Base-by-base conservation (phyloP, 2,888 invertebrate genomes). In the Pachycephus smyrnensis region DNA sequence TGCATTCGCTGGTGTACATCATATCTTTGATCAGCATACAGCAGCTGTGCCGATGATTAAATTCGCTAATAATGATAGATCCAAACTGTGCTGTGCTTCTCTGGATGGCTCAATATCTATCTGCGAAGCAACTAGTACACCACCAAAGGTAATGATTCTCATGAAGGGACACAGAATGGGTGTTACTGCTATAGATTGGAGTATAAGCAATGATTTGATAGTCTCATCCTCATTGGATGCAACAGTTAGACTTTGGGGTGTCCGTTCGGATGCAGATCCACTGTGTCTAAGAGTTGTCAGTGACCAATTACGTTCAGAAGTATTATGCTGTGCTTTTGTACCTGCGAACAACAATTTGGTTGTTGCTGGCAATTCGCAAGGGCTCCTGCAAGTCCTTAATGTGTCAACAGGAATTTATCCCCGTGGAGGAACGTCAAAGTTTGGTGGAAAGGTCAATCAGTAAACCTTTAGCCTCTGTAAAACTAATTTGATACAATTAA, bases 261-360 rank as follows among this genome's bases (percentile, higher is more conserved):
- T 94, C 82, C 89, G 90, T 15, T 85, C 90, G 69, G 92, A 93
- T 35, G 83, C 81, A 0, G 83, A 84, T n/a, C 84, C 90, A 9
- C 86, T 88, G 71, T 95, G 95, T 81, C 92, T 96, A 83, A 92
- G 96, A 68, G 92, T 93, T 11, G 94, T 95, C 79, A 91, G 90
- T 75, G 96, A 96, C 91, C 95, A 94, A 83, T 92, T 94, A 75
- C 92, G 90, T 75, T 93, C 94, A 77, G 94, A 95, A 88, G 92
- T 96, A 79, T 92, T 95, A 1, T 95, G 95, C 88, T 96, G 97
- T 90, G 93, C 94, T 75, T 97, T 97, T 92, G 96, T 96, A 89
- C 97, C 97, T 0, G 94, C 95, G 73, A 97, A 97, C 89, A 97
- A 97, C 89, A 97, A 97, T 91, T 94, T 97, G 93, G 95, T 97